Evolutionary conservation across 2,888 invertebrate species (phyloP).

Genomic region (Criorhina ranunculi): DNA sequence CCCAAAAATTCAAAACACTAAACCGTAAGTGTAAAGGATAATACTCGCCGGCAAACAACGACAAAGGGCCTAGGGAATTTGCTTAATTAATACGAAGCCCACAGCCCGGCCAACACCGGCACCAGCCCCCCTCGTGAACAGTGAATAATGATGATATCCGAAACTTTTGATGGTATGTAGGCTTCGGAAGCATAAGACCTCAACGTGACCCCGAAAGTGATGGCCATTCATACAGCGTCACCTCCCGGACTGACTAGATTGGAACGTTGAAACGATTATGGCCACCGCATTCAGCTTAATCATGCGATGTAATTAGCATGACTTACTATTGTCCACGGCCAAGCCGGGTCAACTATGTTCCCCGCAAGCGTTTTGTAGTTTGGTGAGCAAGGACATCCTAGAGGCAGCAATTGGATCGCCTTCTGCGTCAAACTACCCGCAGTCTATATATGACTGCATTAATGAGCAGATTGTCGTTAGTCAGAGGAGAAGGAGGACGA

Average conservation of each 20-base stretch:
- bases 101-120: not conserved
- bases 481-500: too few relatives aligned
- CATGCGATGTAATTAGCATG: constrained; percentile 56
- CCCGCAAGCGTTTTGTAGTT: not conserved
- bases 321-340: constrained; percentile 22
- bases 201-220: constrained; percentile 25
- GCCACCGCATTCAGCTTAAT: constrained; percentile 36
- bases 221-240: not conserved
- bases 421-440: not conserved
- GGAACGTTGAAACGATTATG: constrained; percentile 40
- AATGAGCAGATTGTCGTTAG: constrained; percentile 12
- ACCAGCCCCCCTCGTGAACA: not conserved
- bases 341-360: constrained; percentile 9
- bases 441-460: constrained; percentile 20
- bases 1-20: constrained; percentile 23
- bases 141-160: constrained; percentile 46
- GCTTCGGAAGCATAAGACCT: constrained; percentile 18
- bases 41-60: constrained; percentile 37
- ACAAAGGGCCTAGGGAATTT: constrained; percentile 36
- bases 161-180: constrained; percentile 43
- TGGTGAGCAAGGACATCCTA: not conserved
- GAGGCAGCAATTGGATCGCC: not conserved
- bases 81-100: constrained; percentile 46
- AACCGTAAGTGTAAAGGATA: constrained; percentile 49
- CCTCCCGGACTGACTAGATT: not conserved